These are phyloP conservation scores for Drosophila melanica DNA, from an alignment of 1,140 invertebrate genomes.

Conservation along the genomic window DNA sequence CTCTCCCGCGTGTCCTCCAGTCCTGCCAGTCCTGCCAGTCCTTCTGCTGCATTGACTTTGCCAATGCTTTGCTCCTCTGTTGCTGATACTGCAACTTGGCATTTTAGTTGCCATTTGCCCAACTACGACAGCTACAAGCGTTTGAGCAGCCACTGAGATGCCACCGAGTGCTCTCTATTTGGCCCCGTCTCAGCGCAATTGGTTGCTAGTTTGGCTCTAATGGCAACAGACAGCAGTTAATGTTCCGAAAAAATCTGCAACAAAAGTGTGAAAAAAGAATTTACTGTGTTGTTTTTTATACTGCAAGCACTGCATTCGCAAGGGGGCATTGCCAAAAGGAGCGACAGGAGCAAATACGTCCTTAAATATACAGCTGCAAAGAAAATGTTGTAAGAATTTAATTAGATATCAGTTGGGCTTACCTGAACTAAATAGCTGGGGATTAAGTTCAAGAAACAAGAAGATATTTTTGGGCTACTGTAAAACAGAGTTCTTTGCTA, in stretches of 20 bases:
- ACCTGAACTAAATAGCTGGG: constrained; percentile 12
- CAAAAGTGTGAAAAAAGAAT: constrained; percentile 61
- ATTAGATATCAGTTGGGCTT: constrained; percentile 43
- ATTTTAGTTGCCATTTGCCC: constrained; percentile 51
- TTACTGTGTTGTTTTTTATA: constrained; percentile 34
- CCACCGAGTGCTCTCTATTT: constrained; percentile 1
- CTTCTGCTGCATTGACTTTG: constrained; percentile 18
- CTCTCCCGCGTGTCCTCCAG: constrained; percentile 34
- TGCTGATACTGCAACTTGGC: constrained; percentile 31
- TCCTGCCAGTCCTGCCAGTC: constrained; percentile 5
- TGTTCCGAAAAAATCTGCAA: constrained; percentile 67
- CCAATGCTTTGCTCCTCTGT: constrained; percentile 2
- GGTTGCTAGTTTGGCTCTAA: constrained; percentile 70
- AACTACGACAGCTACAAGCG: constrained; percentile 34
- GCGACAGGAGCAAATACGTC: not conserved
- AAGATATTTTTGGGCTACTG: not conserved
- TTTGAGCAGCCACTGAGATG: constrained; percentile 21
- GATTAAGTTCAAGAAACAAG: constrained; percentile 31
- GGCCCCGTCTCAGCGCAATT: constrained; percentile 58
- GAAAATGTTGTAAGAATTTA: constrained; percentile 56
- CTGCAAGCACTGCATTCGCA: constrained; percentile 11
- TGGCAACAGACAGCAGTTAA: constrained; percentile 75
- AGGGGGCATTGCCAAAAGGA: not conserved
- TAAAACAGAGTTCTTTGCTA: too few relatives aligned
- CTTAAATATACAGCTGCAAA: constrained; percentile 27